Evolutionary conservation across 1,140 invertebrate genomes (phyloP), one percentile per base, ranked within the genome.

Genomic region (Daktulosphaira vitifoliae): DNA sequence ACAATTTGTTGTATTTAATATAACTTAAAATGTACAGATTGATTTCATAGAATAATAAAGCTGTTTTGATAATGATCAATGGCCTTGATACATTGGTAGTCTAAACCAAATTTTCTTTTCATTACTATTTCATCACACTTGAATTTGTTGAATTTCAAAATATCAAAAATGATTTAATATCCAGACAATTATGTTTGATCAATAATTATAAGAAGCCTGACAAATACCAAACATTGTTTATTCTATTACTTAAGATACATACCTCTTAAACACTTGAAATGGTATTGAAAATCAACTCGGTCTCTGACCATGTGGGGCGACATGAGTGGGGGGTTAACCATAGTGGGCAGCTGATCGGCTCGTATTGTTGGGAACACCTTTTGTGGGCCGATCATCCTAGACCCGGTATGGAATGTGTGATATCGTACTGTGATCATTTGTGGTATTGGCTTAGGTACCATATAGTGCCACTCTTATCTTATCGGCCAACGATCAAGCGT

Each of bases 151-250:
- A n/a, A n/a, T n/a, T n/a, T n/a, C n/a, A n/a, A n/a, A n/a, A n/a
- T n/a, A n/a, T n/a, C n/a, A n/a, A n/a, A 26, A 18, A 44, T 46
- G 29, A 46, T 48, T 62, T 62, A 48, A 46, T 48, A 46, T 62
- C 18, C 42, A 48, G 20, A 29, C 23, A 53, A 39, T 42, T 38
- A 18, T 62, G 56, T 62, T 62, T 53, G 16, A 44, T 39, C 22
- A 46, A 29, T 62, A 26, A 26, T 18, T 62, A 46, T 62, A 37
- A n/a, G 23, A 8, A 48, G 25, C 56, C 56, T 62, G 46, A 22
- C 56, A 62, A 62, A 62, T 62, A 62, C 56, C 56, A 62, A 62
- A 62, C 56, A 62, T 62, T 62, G 42, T 62, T 62, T 62, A 62
- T 62, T 38, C 46, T 62, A 62, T 62, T 62, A 48, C 46, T 62